Base-by-base conservation (phyloP, 2,113 vertebrate genomes). In the Elaphurus davidianus region DNA sequence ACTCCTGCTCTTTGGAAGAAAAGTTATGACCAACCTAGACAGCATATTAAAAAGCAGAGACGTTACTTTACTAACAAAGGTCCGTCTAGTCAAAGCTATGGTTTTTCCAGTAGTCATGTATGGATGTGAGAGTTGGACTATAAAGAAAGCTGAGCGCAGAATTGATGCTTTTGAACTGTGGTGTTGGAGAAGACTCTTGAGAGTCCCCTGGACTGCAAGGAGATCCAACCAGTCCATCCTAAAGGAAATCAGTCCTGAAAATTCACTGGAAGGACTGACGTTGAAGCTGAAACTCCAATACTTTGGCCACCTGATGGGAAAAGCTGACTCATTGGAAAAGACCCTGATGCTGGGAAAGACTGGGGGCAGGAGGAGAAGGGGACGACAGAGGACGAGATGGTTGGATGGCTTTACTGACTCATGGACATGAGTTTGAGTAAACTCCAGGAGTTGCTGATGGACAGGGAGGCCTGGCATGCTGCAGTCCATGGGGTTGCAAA, bases 401-500 rank as follows among this genome's bases (percentile, higher is more conserved):
- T 6, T 23, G 19, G n/a, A 71, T 36, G 67, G 9, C 67, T 36
- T 71, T n/a, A 36, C 9, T 0, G 5, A 71, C n/a, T 36, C n/a
- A 36, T 71, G n/a, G 19, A 71, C 4, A 23, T 23, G 64, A 71
- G n/a, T 71, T 23, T 36, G 64, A 0, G n/a, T 71, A 1, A 71
- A 71, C 9, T 71, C 17, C 9, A 1, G 64, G n/a, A 36, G n/a
- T 12, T 23, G 64, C 2, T 71, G n/a, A 71, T 36, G n/a, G 19
- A 71, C 67, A 71, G n/a, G n/a, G 19, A 71, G n/a, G 67, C n/a
- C 67, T 71, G 67, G n/a, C 0, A 0, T 40, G 67, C 67, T 71
- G 67, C 1, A 0, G 19, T 71, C 21, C n/a, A 71, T 6, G 19
- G 2, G 9, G 67, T 36, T 2, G 0, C n/a, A 40, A 36, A 71